Evolutionary conservation across 2,888 invertebrate species (phyloP), one percentile per base, ranked within the genome.

Genomic region (Pyrocoelia pectoralis): DNA sequence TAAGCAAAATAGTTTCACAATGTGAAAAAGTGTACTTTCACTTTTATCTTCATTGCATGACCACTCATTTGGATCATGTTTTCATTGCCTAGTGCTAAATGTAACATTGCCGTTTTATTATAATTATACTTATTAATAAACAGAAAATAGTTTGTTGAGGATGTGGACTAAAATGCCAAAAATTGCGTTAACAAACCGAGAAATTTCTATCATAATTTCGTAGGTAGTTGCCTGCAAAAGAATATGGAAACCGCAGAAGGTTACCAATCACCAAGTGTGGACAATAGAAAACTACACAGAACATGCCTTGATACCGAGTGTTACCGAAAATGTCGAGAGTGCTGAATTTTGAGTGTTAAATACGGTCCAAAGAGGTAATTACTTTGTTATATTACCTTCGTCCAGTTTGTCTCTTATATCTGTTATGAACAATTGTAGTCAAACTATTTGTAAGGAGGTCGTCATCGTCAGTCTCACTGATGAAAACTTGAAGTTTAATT

Each of bases 351-450:
- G 2, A n/a, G n/a, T 8, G 24, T 24, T 24, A 3, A 33, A 33
- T 8, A n/a, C n/a, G n/a, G 41, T 24, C 24, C 15, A 43, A 43
- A 15, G 13, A 15, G 13, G 6, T 5, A 24, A 24, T 24, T 5
- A n/a, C n/a, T n/a, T 5, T 38, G 10, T 15, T 38, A 57, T 57
- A 24, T 79, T 82, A 81, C 81, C 81, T 81, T 83, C 80, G 76
- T 77, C 80, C 77, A 74, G 81, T 75, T 77, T 83, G 77, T 84
- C 85, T 60, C 79, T 81, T 71, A 79, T 82, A 76, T 84, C 85
- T 61, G 78, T 81, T 71, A 79, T 77, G 76, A 77, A 73, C 76
- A 70, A 74, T 78, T 73, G 72, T 68, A 67, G 79, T 80, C 76
- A 80, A 74, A 74, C 80, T 77, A 70, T 81, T 79, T 71, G 76